These are phyloP conservation scores for Antechinus stuartii DNA, from an alignment of 2,113 vertebrate genomes.

Conservation along the genomic window DNA sequence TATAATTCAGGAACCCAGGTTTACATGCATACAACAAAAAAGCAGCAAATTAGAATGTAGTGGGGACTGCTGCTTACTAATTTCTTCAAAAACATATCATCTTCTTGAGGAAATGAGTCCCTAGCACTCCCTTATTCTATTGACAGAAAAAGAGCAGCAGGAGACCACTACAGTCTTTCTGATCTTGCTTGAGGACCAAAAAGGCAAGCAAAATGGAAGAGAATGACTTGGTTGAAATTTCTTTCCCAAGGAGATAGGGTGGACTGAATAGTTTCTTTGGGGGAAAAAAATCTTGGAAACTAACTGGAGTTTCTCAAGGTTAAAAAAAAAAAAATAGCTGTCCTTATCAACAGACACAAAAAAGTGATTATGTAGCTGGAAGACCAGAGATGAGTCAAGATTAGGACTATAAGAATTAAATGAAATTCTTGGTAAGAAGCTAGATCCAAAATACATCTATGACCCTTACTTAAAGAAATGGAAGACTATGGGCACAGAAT, in stretches of 20 bases:
- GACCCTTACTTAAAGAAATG: not conserved
- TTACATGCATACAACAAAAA: not conserved
- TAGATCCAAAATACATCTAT: not conserved
- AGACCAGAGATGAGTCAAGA: not conserved
- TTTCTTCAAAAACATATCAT: not conserved
- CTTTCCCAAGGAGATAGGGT: not conserved
- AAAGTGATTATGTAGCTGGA: not conserved
- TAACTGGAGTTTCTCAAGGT: not conserved
- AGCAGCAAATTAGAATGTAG: not conserved
- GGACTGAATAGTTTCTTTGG: slow-evolving; percentile 5
- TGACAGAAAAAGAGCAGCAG: not conserved
- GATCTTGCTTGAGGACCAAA: slow-evolving; percentile 17
- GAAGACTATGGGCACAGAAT: not conserved
- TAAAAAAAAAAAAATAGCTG: not conserved
- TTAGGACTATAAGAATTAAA: not conserved
- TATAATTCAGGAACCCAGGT: not conserved
- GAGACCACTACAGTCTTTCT: not conserved
- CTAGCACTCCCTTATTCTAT: not conserved
- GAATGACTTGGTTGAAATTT: not conserved
- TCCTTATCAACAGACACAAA: not conserved
- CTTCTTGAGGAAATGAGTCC: not conserved
- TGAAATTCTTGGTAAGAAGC: slow-evolving; percentile 9
- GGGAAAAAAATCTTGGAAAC: not conserved
- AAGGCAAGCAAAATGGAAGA: slow-evolving; percentile 10
- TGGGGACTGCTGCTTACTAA: not conserved